Evolutionary conservation across 2,888 invertebrate genomes (phyloP).

Genomic region (Troides aeacus): DNA sequence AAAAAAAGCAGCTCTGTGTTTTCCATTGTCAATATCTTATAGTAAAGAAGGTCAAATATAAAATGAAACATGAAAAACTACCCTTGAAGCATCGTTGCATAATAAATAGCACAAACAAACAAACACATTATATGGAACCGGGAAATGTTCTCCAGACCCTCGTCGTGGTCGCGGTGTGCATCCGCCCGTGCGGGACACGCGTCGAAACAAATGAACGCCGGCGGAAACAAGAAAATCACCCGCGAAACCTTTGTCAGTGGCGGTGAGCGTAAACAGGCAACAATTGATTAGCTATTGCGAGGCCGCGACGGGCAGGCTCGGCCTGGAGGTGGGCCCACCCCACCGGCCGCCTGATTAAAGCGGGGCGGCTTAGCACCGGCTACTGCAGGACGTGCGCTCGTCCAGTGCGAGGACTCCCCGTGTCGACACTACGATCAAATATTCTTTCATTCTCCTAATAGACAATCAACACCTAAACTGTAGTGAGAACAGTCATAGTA

Average conservation of each 20-base stretch:
- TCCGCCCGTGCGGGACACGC: neutral
- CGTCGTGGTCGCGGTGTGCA: slow-evolving; percentile 4
- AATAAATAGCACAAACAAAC: too few species aligned
- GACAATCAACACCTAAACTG: too few species aligned
- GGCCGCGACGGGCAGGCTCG: slow-evolving; percentile 19
- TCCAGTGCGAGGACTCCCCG: neutral
- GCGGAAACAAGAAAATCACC: slow-evolving; percentile 9
- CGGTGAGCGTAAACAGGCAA: slow-evolving; percentile 20
- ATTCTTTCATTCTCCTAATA: too few species aligned
- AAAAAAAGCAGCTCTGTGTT: too few species aligned
- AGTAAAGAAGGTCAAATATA: too few species aligned
- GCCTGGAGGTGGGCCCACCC: slow-evolving; percentile 4
- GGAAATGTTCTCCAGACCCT: too few species aligned
- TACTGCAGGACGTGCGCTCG: slow-evolving; percentile 22
- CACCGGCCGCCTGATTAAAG: slow-evolving; percentile 21
- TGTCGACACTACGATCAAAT: slow-evolving; percentile 11
- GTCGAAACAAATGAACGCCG: slow-evolving; percentile 11
- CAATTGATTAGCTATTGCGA: slow-evolving; percentile 22
- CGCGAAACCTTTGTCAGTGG: slow-evolving; percentile 14
- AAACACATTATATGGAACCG: too few species aligned
- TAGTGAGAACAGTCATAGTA: too few species aligned
- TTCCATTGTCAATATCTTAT: too few species aligned
- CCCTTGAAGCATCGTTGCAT: too few species aligned
- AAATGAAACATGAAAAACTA: too few species aligned
- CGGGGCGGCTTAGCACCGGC: slow-evolving; percentile 22